These are phyloP conservation scores for Sebastes fasciatus DNA, from an alignment of 2,113 vertebrate genomes.

Conservation along the genomic window DNA sequence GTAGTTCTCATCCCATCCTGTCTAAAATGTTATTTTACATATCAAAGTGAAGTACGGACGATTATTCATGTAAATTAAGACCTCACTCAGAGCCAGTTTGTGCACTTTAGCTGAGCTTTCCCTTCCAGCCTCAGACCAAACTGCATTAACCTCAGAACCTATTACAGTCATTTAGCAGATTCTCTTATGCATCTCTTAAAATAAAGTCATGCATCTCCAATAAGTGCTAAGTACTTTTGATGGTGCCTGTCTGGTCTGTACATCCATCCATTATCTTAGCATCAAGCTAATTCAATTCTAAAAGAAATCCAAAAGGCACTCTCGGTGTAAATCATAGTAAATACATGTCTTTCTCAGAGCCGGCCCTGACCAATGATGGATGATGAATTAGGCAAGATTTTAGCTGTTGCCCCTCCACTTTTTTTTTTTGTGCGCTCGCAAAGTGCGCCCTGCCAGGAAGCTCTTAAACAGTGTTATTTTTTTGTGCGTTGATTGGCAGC, in stretches of 20 bases:
- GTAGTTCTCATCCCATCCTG: conserved; percentile 14
- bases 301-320: background rate
- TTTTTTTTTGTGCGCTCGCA: too few species aligned
- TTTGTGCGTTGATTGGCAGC: too few species aligned
- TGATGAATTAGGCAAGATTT: too few species aligned
- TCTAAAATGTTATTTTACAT: background rate
- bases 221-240: background rate
- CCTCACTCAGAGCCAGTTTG: background rate
- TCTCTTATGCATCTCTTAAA: background rate
- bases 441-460: too few species aligned
- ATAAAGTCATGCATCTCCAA: conserved; percentile 22
- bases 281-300: background rate
- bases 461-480: too few species aligned
- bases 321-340: background rate
- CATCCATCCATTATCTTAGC: background rate
- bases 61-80: conserved; percentile 22
- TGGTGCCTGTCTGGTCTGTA: conserved; percentile 6
- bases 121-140: background rate
- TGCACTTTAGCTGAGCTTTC: conserved; percentile 16
- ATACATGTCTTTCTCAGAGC: background rate
- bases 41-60: background rate
- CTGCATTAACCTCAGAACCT: conserved; percentile 20
- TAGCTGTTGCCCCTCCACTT: too few species aligned
- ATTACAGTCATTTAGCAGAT: conserved; percentile 15
- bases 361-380: too few species aligned